Evolutionary conservation across 2,113 vertebrate species (phyloP).

Genomic region (Cepphus grylle): DNA sequence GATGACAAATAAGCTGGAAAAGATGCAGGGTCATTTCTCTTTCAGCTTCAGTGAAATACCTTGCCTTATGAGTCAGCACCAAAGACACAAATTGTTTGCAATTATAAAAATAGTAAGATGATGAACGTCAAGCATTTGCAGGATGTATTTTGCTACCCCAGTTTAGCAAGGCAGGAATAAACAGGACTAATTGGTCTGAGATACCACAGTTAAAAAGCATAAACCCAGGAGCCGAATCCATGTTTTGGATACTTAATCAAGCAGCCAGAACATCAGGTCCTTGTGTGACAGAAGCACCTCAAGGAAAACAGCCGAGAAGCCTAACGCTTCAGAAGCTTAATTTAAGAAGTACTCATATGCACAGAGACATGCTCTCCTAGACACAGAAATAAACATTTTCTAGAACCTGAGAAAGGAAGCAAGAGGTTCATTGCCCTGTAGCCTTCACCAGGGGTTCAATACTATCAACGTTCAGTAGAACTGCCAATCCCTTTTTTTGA

Average conservation of each 20-base stretch:
- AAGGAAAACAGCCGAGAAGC: neutral
- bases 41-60: neutral
- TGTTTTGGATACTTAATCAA: neutral
- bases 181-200: neutral
- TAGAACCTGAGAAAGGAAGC: neutral
- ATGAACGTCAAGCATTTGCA: neutral
- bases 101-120: neutral
- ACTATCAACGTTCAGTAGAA: fast-evolving
- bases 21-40: constrained; percentile 13
- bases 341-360: neutral
- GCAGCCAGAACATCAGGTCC: neutral
- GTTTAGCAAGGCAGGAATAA: neutral
- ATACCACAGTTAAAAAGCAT: neutral
- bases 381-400: neutral
- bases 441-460: neutral
- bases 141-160: neutral
- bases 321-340: neutral
- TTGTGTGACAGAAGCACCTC: neutral
- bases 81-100: constrained; percentile 6
- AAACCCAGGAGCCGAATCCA: neutral
- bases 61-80: neutral
- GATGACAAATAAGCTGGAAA: neutral
- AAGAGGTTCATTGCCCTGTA: neutral
- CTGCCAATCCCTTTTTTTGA: neutral
- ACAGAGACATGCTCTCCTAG: neutral